These are phyloP conservation scores for Hemitrygon akajei DNA, from an alignment of 2,797 vertebrate species.

Conservation along the genomic window DNA sequence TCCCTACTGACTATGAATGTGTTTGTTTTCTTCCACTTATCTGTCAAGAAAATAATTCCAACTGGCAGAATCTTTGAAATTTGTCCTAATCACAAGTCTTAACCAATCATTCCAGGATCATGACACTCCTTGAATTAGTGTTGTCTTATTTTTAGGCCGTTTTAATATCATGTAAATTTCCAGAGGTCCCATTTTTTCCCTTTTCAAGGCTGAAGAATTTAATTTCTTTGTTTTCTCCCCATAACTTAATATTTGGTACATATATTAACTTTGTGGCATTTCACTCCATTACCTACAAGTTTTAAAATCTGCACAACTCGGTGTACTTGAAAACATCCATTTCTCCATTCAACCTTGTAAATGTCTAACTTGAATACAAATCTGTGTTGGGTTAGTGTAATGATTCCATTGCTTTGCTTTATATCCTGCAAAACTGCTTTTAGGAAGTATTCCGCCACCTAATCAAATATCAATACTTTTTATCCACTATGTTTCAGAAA, in stretches of 20 bases:
- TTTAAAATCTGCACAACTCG: neutral
- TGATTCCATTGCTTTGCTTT: no score
- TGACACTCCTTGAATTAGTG: neutral
- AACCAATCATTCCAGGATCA: neutral
- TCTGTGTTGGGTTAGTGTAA: neutral
- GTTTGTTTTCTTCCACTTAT: neutral
- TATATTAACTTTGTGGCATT: neutral
- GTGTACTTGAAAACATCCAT: neutral
- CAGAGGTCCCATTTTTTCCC: neutral
- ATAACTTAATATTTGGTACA: neutral
- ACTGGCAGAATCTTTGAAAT: neutral
- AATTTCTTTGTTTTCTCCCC: neutral
- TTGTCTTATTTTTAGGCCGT: neutral
- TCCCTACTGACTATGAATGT: neutral
- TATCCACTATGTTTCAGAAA: neutral
- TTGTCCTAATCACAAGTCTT: neutral
- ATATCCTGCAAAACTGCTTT: neutral
- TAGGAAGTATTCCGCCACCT: neutral
- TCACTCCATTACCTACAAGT: neutral
- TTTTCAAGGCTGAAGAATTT: neutral
- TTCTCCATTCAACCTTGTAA: neutral
- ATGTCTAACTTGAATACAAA: neutral
- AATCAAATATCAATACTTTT: neutral
- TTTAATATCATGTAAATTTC: neutral
- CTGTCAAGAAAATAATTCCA: neutral